Conservation (phyloP, 2,797 vertebrate genomes). For the Falco concolor region DNA sequence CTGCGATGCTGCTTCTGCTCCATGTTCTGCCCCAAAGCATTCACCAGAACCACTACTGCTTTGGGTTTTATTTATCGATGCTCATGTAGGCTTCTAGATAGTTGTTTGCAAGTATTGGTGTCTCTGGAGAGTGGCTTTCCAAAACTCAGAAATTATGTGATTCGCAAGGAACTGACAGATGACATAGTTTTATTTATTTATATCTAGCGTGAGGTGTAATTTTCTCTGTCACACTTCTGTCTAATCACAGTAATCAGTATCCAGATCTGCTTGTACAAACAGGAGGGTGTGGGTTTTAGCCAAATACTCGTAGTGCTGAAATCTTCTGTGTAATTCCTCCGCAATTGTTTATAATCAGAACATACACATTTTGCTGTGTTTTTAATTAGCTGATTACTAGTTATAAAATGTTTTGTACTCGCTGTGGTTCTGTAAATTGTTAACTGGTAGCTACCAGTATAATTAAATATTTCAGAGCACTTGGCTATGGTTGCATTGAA, state of each 20-base stretch:
- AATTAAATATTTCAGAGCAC: conserved; percentile 80
- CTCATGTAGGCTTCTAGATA: not conserved
- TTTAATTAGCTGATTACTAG: conserved; percentile 79
- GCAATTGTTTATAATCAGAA: conserved; percentile 69
- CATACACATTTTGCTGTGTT: conserved; percentile 62
- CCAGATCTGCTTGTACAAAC: conserved; percentile 49
- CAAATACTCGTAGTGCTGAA: conserved; percentile 37
- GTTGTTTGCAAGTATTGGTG: not conserved
- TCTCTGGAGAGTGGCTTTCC: not conserved
- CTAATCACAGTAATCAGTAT: conserved; percentile 49
- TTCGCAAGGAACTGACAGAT: not conserved
- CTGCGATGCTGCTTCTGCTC: not conserved
- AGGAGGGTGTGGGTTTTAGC: not conserved
- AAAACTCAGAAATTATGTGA: not conserved
- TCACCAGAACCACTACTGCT: not conserved
- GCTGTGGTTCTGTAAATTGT: conserved; percentile 75
- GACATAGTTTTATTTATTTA: conserved; percentile 25
- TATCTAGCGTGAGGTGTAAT: not conserved
- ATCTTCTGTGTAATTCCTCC: conserved; percentile 48
- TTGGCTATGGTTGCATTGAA: conserved; percentile 79
- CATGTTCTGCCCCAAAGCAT: not conserved
- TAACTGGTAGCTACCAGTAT: conserved; percentile 76
- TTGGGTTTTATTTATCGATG: rapidly evolving
- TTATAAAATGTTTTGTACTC: conserved; percentile 72
- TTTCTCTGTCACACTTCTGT: conserved; percentile 37